These are phyloP conservation scores for Drosophila nannoptera DNA, from an alignment of 1,140 invertebrate genomes.

Conservation along the genomic window DNA sequence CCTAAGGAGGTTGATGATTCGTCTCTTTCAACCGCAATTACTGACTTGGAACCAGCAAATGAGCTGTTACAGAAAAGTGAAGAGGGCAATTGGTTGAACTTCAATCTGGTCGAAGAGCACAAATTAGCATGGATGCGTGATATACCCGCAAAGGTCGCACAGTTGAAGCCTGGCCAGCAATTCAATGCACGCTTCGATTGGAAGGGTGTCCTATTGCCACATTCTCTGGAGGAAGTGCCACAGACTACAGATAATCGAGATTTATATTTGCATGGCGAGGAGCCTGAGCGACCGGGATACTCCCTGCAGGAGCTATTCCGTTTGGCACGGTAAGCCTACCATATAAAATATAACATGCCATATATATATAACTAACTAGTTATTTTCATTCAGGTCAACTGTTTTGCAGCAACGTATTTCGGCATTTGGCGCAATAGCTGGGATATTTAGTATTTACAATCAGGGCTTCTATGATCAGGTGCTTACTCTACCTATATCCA, in stretches of 20 bases:
- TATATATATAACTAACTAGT: neutral
- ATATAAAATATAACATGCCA: no score
- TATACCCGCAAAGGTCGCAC: constrained; percentile 80
- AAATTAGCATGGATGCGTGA: constrained; percentile 92
- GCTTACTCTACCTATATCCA: constrained; percentile 83
- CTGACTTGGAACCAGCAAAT: constrained; percentile 77
- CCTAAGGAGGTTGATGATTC: constrained; percentile 2
- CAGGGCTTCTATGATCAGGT: constrained; percentile 86
- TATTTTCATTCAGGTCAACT: constrained; percentile 81
- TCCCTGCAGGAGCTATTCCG: constrained; percentile 91
- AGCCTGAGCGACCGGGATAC: constrained; percentile 93
- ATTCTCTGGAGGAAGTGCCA: constrained; percentile 73
- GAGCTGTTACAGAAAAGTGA: constrained; percentile 83
- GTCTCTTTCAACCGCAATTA: constrained; percentile 36
- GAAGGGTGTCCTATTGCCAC: constrained; percentile 85
- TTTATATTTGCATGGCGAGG: constrained; percentile 94
- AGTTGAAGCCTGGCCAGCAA: constrained; percentile 80
- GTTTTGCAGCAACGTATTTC: constrained; percentile 88
- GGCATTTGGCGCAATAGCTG: constrained; percentile 88
- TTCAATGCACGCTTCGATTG: constrained; percentile 88
- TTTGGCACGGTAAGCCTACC: constrained; percentile 78
- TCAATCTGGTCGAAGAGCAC: constrained; percentile 88
- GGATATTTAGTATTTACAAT: constrained; percentile 87
- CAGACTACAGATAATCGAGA: constrained; percentile 83
- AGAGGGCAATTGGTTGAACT: constrained; percentile 88